These are phyloP conservation scores for Xenopus borealis DNA, from an alignment of 2,113 vertebrate genomes.

Conservation along the genomic window DNA sequence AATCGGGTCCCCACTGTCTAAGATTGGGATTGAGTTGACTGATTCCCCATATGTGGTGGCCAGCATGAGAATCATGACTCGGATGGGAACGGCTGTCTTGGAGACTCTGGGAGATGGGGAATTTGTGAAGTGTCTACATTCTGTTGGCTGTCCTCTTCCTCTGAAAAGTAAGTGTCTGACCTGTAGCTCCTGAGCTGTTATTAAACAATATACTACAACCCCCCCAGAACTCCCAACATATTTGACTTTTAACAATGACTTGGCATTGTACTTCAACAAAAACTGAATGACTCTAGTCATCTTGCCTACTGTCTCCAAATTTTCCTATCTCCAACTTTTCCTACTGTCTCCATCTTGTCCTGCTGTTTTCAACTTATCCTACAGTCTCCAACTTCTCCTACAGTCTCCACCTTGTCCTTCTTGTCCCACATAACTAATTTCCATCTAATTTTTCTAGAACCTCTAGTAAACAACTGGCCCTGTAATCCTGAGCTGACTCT, in stretches of 20 bases:
- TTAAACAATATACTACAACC: no score
- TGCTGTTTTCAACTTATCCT: no score
- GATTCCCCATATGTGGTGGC: slow-evolving; percentile 93
- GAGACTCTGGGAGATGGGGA: slow-evolving; percentile 72
- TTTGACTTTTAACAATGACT: no score
- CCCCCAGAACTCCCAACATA: no score
- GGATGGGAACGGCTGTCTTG: slow-evolving; percentile 79
- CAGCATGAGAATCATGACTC: slow-evolving; percentile 96
- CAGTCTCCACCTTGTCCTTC: background rate
- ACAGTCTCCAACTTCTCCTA: no score
- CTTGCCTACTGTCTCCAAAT: no score
- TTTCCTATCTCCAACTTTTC: no score
- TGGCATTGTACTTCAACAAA: no score
- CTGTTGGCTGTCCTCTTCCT: slow-evolving; percentile 87
- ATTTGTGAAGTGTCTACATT: slow-evolving; percentile 95
- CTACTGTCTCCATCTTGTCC: no score
- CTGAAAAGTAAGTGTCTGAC: slow-evolving; percentile 74
- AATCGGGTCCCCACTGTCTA: slow-evolving; percentile 84
- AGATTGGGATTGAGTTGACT: slow-evolving; percentile 87
- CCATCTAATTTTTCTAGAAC: slow-evolving; percentile 64
- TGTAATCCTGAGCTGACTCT: slow-evolving; percentile 90
- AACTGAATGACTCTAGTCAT: no score
- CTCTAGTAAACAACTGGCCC: slow-evolving; percentile 90
- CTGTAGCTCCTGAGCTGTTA: no score
- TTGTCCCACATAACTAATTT: background rate